Conservation (phyloP, 2,888 invertebrate genomes). For the Leptinotarsa rubiginosa region DNA sequence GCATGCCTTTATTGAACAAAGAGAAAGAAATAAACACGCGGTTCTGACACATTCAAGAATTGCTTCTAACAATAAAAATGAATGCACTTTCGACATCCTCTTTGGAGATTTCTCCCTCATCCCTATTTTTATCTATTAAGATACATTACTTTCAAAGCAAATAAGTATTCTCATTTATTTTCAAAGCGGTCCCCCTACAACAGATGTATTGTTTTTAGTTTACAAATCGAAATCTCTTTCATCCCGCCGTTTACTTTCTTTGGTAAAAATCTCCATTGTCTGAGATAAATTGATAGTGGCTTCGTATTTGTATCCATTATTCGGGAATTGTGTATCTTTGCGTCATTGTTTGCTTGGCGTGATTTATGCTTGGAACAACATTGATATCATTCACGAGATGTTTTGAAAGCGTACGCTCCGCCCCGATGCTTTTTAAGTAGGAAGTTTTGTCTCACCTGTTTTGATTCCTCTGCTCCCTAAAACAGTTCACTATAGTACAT, state of each 20-base stretch:
- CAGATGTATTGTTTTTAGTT: constrained; percentile 1
- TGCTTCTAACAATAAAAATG: not conserved
- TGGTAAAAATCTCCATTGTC: constrained; percentile 5
- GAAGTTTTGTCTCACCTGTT: not conserved
- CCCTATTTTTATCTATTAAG: not conserved
- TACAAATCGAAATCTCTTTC: constrained; percentile 2
- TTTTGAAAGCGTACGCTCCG: not conserved
- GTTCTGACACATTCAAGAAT: no score
- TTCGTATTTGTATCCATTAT: constrained; percentile 4
- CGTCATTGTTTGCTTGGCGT: constrained; percentile 4
- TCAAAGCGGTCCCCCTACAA: not conserved
- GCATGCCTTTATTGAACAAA: no score
- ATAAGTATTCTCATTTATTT: not conserved
- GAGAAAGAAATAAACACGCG: no score
- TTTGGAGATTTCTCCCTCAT: not conserved
- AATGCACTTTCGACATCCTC: not conserved
- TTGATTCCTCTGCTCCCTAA: no score
- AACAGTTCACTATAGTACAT: no score
- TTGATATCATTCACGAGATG: constrained; percentile 6
- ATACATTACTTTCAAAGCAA: not conserved
- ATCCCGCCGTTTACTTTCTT: not conserved
- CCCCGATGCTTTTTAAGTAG: not conserved
- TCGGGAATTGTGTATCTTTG: constrained; percentile 11
- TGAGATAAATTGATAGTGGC: constrained; percentile 1
- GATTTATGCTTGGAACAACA: not conserved